These are phyloP conservation scores for Helicoverpa assulta DNA, from an alignment of 2,888 invertebrate species.

Conservation along the genomic window DNA sequence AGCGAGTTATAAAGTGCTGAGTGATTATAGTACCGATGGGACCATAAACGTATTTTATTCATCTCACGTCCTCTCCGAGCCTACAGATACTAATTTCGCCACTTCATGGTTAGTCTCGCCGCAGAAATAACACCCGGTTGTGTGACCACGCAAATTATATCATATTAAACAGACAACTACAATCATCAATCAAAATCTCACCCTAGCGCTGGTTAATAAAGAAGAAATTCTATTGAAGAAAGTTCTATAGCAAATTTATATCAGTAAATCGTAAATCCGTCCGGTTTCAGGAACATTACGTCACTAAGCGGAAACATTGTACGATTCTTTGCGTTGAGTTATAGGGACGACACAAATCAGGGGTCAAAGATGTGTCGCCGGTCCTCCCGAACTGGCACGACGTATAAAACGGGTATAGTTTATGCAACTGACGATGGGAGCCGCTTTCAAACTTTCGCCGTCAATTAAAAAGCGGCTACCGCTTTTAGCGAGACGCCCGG, in stretches of 20 bases:
- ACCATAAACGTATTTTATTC: constrained; percentile 59
- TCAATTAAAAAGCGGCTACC: constrained; percentile 78
- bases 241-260: constrained; percentile 69
- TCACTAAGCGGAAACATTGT: constrained; percentile 70
- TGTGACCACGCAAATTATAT: constrained; percentile 81
- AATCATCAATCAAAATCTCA: constrained; percentile 51
- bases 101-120: constrained; percentile 68
- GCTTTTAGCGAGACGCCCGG: constrained; percentile 60
- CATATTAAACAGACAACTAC: constrained; percentile 69
- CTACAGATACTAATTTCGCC: constrained; percentile 65
- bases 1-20: constrained; percentile 35
- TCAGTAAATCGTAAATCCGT: constrained; percentile 79
- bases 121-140: constrained; percentile 70
- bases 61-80: constrained; percentile 42
- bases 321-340: constrained; percentile 62
- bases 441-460: constrained; percentile 82
- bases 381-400: constrained; percentile 36
- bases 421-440: constrained; percentile 67
- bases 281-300: constrained; percentile 71
- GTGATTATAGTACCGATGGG: constrained; percentile 35
- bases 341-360: constrained; percentile 49
- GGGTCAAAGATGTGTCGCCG: constrained; percentile 52
- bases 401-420: constrained; percentile 59
- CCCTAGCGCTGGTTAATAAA: constrained; percentile 48
- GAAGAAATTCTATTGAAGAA: constrained; percentile 37